Evolutionary conservation across 2,797 vertebrate genomes (phyloP).

Genomic region (Adelosebastes latens): DNA sequence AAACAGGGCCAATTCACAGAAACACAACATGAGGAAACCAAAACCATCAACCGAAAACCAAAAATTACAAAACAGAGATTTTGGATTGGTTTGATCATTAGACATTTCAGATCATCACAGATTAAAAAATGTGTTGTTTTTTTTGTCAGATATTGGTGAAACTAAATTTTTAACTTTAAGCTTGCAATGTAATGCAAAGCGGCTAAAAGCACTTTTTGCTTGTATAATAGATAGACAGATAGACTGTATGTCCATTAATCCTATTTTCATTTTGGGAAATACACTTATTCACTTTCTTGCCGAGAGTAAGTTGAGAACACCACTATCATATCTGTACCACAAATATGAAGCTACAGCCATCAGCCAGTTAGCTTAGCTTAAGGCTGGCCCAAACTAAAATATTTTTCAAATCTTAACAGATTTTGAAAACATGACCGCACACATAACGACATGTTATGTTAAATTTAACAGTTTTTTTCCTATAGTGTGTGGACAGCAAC

Average conservation of each 20-base stretch:
- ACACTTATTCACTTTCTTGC: too few species aligned
- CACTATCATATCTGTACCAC: too few species aligned
- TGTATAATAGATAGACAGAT: neutral
- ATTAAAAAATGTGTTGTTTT: too few species aligned
- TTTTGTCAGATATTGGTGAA: neutral
- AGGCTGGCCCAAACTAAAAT: too few species aligned
- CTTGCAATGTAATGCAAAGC: neutral
- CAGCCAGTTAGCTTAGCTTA: too few species aligned
- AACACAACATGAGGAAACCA: neutral
- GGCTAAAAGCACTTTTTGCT: too few species aligned
- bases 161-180: neutral
- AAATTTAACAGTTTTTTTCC: too few species aligned
- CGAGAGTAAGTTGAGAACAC: neutral
- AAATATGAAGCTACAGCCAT: too few species aligned
- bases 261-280: neutral
- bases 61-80: neutral
- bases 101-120: neutral
- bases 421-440: too few species aligned
- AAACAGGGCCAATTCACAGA: neutral
- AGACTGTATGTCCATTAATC: neutral
- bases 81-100: neutral
- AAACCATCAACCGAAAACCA: neutral
- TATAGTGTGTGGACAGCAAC: too few species aligned
- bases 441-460: too few species aligned
- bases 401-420: too few species aligned